Percentiles rank a stretch among this genome's conserved stretches.
Conservation (phyloP, 2,888 invertebrate genomes). For the Conchocele bisecta region DNA sequence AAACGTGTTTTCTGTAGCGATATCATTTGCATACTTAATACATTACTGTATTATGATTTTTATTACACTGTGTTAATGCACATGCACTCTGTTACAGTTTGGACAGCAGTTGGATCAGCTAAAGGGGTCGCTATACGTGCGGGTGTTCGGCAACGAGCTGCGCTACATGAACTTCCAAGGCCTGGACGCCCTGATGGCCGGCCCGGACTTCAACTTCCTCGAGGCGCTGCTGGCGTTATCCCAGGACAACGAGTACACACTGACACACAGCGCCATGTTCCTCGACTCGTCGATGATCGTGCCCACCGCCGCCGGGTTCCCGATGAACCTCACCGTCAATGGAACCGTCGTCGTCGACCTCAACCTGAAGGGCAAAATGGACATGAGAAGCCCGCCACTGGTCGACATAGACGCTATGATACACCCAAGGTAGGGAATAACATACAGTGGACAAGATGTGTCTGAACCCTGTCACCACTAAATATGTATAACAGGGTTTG, state of each 20-base stretch:
- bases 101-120: constrained; percentile 62
- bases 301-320: constrained; percentile 92
- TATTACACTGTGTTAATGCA: too few species aligned
- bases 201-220: constrained; percentile 58
- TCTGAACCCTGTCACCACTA: too few species aligned
- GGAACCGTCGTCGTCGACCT: constrained; percentile 94
- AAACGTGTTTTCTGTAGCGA: too few species aligned
- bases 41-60: too few species aligned
- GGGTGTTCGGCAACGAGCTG: constrained; percentile 94
- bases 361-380: constrained; percentile 91
- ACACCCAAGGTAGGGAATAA: constrained; percentile 85
- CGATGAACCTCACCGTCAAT: constrained; percentile 91
- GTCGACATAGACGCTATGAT: constrained; percentile 91
- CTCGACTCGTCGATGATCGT: constrained; percentile 93
- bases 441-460: neutral
- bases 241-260: constrained; percentile 66
- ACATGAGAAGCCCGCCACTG: constrained; percentile 84
- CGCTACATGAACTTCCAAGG: constrained; percentile 68
- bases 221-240: constrained; percentile 63
- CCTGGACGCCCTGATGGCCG: constrained; percentile 38
- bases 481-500: neutral
- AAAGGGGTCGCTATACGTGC: constrained; percentile 87
- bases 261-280: constrained; percentile 90
- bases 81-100: too few species aligned
- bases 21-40: too few species aligned